phyloP scores from a whole-genome alignment of 1,140 invertebrate species.

The Elymnias hypermnestra region DNA sequence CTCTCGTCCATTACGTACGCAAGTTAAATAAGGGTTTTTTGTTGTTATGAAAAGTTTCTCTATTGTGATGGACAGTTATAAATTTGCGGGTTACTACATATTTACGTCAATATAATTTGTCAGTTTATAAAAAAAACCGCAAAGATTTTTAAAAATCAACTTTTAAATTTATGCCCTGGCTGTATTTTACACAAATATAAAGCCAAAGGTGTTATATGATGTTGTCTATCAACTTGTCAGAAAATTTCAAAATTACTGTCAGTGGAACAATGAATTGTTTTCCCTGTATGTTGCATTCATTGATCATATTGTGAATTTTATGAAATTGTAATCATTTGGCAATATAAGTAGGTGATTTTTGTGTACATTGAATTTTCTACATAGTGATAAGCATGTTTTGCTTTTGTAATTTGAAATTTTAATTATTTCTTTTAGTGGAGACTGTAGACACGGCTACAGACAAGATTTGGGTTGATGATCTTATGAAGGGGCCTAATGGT shows the following conservation, averaged over 20 bases:
- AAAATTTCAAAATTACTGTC: conserved; percentile 32
- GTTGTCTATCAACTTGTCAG: conserved; percentile 13
- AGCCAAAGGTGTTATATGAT: too few species aligned
- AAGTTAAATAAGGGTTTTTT: too few species aligned
- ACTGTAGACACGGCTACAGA: conserved; percentile 64
- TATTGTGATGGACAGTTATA: too few species aligned
- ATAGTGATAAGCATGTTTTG: conserved; percentile 9
- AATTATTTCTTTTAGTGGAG: conserved; percentile 55
- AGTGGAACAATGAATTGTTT: conserved; percentile 33
- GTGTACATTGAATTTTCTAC: background rate
- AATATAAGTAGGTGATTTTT: background rate
- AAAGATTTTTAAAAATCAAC: too few species aligned
- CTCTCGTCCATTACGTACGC: too few species aligned
- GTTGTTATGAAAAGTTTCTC: too few species aligned
- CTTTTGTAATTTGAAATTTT: too few species aligned
- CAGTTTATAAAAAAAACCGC: too few species aligned
- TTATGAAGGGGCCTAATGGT: conserved; percentile 67
- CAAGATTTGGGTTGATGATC: conserved; percentile 61
- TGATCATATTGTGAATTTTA: background rate
- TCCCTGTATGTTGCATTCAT: background rate
- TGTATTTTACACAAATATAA: too few species aligned
- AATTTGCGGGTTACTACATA: too few species aligned
- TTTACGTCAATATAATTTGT: too few species aligned
- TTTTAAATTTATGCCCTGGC: too few species aligned
- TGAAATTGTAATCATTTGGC: background rate